phyloP scores from a whole-genome alignment of 2,888 invertebrate species.

The Philereme transversata region DNA sequence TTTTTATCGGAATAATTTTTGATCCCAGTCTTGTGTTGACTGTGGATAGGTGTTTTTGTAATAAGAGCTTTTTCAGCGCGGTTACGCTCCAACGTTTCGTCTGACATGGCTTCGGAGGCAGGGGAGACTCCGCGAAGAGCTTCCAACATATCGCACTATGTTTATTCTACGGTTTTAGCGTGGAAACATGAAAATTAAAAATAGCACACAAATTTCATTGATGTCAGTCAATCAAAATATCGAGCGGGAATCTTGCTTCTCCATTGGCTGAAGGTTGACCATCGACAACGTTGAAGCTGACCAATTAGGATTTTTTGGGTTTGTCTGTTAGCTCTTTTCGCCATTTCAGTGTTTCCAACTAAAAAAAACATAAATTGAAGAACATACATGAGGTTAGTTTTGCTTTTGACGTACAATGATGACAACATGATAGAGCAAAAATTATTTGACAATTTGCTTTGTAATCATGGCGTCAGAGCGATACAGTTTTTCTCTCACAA shows the following conservation, averaged over 20 bases:
- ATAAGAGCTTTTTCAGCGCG: slow-evolving; percentile 73
- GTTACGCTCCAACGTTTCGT: slow-evolving; percentile 67
- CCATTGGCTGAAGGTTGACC: slow-evolving; percentile 52
- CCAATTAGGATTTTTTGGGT: slow-evolving; percentile 8
- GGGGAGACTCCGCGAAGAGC: slow-evolving; percentile 71
- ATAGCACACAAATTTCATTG: slow-evolving; percentile 53
- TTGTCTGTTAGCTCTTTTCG: slow-evolving; percentile 16
- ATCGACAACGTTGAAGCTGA: too few species aligned
- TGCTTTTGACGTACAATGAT: slow-evolving; percentile 35
- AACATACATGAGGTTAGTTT: slow-evolving; percentile 17
- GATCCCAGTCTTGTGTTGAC: slow-evolving; percentile 53
- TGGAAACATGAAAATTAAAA: slow-evolving; percentile 58
- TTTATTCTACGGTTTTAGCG: slow-evolving; percentile 41
- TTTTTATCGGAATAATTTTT: slow-evolving; percentile 77
- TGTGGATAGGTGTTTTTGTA: slow-evolving; percentile 66
- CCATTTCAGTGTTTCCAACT: slow-evolving; percentile 13
- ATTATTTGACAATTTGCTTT: slow-evolving; percentile 73
- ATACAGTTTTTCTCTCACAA: slow-evolving; percentile 97
- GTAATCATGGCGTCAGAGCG: slow-evolving; percentile 96
- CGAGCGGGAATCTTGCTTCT: slow-evolving; percentile 55
- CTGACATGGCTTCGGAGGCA: slow-evolving; percentile 72
- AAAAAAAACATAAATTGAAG: neutral
- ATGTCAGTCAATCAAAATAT: slow-evolving; percentile 75
- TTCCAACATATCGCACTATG: slow-evolving; percentile 53
- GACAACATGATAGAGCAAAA: slow-evolving; percentile 55